phyloP scores from a whole-genome alignment of 2,797 vertebrate species.

The Caiman crocodilus region DNA sequence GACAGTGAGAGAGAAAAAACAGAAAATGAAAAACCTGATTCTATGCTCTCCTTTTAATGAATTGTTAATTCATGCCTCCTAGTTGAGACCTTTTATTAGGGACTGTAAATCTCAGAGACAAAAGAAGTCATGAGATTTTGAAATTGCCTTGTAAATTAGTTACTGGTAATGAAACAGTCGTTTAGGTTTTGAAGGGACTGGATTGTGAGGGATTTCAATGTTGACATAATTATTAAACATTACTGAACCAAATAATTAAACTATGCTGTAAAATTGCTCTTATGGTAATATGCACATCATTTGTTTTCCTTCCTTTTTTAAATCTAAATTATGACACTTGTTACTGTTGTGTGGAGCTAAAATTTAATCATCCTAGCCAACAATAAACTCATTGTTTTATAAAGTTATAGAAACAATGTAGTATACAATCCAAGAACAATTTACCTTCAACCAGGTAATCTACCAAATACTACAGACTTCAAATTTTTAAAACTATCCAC shows the following conservation, averaged over 20 bases:
- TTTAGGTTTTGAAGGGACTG: constrained; percentile 78
- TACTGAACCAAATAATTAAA: constrained; percentile 86
- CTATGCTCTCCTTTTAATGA: constrained; percentile 73
- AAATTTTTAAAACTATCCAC: constrained; percentile 29
- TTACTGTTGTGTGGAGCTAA: constrained; percentile 68
- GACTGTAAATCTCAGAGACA: constrained; percentile 80
- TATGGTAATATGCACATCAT: constrained; percentile 76
- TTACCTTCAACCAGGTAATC: constrained; percentile 31
- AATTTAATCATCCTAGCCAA: constrained; percentile 58
- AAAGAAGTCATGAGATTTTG: constrained; percentile 79
- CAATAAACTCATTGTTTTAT: constrained; percentile 57
- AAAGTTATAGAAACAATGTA: constrained; percentile 60
- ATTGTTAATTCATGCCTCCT: constrained; percentile 77
- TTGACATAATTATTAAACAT: constrained; percentile 81
- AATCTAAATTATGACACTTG: constrained; percentile 73
- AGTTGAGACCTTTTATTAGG: constrained; percentile 79
- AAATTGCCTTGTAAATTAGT: constrained; percentile 84
- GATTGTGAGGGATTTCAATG: constrained; percentile 76
- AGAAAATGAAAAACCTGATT: constrained; percentile 29
- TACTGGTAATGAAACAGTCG: constrained; percentile 81
- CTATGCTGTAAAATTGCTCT: constrained; percentile 73
- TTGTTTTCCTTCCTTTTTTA: constrained; percentile 64
- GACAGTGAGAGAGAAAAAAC: neutral
- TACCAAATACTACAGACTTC: neutral
- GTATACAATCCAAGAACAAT: constrained; percentile 40